Evolutionary conservation across 2,113 vertebrate genomes (phyloP).

Genomic region (Brevimyrus niger): DNA sequence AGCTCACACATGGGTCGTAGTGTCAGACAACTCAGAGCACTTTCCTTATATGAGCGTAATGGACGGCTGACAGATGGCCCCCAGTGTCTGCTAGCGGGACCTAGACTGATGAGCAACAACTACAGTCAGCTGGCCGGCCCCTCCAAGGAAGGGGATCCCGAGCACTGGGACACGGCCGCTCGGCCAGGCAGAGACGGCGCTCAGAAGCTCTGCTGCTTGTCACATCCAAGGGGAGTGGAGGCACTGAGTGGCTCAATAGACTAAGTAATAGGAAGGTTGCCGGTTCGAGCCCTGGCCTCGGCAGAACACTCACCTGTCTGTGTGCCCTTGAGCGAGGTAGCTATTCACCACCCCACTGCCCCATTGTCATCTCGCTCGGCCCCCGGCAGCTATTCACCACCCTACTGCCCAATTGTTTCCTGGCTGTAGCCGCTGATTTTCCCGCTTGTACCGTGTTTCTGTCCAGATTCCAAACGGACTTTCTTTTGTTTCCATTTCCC

Average conservation of each 20-base stretch:
- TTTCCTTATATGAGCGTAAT: background rate
- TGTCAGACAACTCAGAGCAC: background rate
- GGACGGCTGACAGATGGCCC: background rate
- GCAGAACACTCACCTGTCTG: background rate
- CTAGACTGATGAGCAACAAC: background rate
- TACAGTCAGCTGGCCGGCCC: background rate
- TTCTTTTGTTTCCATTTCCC: background rate
- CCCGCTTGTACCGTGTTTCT: background rate
- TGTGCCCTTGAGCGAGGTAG: background rate
- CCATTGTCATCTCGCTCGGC: background rate
- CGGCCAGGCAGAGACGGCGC: background rate
- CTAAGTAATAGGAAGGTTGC: background rate
- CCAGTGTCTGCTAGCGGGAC: background rate
- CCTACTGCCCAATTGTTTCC: background rate
- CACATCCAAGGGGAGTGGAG: background rate
- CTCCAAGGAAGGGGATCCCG: background rate
- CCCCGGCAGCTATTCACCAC: background rate
- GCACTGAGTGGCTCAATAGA: background rate
- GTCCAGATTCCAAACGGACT: background rate
- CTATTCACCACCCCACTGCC: background rate
- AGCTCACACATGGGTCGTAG: background rate
- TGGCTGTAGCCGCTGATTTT: background rate
- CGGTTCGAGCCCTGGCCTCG: background rate
- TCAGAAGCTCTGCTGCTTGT: background rate
- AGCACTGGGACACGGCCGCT: background rate